Evolutionary conservation across 2,797 vertebrate genomes (phyloP).

Genomic region (Chelon labrosus): DNA sequence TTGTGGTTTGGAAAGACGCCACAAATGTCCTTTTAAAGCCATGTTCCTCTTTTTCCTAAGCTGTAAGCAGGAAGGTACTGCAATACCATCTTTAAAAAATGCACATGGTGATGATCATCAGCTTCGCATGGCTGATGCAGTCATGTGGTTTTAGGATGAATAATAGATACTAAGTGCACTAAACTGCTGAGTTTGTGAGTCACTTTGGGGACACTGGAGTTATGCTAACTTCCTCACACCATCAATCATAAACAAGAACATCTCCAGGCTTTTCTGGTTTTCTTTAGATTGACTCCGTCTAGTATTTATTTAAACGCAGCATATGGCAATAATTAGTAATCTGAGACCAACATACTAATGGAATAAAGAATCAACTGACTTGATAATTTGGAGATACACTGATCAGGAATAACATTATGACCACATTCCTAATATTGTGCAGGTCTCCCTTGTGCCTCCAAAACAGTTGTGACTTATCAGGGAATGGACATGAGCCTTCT

Average conservation of each 20-base stretch:
- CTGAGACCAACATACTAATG: no score
- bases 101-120: conserved; percentile 43
- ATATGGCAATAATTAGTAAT: background rate
- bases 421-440: no score
- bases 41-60: conserved; percentile 32
- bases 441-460: no score
- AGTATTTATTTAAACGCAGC: background rate
- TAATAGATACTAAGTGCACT: conserved; percentile 76
- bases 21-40: conserved; percentile 31
- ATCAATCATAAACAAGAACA: conserved; percentile 36
- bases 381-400: no score
- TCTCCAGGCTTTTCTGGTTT: conserved; percentile 23
- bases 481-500: no score
- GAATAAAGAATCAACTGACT: no score
- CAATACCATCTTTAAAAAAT: conserved; percentile 58
- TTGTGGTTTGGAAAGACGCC: conserved; percentile 35
- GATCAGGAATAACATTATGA: no score
- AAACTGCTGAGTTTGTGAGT: conserved; percentile 61
- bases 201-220: conserved; percentile 51
- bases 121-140: conserved; percentile 50
- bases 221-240: conserved; percentile 26
- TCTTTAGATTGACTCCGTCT: background rate
- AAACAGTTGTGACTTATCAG: no score
- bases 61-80: conserved; percentile 32
- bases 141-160: conserved; percentile 69